Conservation (phyloP, 2,797 vertebrate genomes). For the Aulostomus chinensis region DNA sequence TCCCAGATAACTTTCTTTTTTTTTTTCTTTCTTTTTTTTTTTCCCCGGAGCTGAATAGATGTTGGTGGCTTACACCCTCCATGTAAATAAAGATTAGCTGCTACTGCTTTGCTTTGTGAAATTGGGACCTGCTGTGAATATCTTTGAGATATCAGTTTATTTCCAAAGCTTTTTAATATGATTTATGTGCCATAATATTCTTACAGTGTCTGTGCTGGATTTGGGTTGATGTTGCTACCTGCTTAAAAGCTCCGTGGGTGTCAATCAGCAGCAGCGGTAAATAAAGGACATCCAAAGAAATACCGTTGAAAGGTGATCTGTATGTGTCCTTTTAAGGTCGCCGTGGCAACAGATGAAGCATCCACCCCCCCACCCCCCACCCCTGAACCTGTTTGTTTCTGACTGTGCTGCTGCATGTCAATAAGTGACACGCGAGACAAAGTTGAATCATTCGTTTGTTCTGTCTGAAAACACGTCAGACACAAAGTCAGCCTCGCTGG, state of each 20-base stretch:
- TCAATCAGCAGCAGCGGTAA: conserved; percentile 1
- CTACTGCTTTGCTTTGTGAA: conserved; percentile 40
- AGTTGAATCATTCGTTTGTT: too few relatives aligned
- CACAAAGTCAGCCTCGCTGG: too few relatives aligned
- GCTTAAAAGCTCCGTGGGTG: conserved; percentile 7
- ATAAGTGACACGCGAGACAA: neutral
- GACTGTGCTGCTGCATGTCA: conserved; percentile 8
- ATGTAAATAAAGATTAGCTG: conserved; percentile 29
- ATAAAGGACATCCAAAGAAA: conserved; percentile 7
- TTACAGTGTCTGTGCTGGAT: conserved; percentile 8
- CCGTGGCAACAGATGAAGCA: conserved; percentile 40
- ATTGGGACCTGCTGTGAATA: conserved; percentile 16
- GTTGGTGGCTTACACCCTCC: conserved; percentile 4
- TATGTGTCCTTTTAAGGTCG: conserved; percentile 19
- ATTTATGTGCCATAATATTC: conserved; percentile 6
- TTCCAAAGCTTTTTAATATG: conserved; percentile 4
- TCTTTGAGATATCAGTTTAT: neutral
- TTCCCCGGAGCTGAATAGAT: conserved; percentile 14
- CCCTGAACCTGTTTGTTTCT: conserved; percentile 5
- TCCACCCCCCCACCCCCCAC: too few relatives aligned
- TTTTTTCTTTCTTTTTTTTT: too few relatives aligned
- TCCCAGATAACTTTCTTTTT: conserved; percentile 17
- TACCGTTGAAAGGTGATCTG: conserved; percentile 2
- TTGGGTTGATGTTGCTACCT: conserved; percentile 11
- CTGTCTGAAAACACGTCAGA: too few relatives aligned